Conservation (phyloP, 2,113 vertebrate genomes). For the Oncorhynchus clarkii region DNA sequence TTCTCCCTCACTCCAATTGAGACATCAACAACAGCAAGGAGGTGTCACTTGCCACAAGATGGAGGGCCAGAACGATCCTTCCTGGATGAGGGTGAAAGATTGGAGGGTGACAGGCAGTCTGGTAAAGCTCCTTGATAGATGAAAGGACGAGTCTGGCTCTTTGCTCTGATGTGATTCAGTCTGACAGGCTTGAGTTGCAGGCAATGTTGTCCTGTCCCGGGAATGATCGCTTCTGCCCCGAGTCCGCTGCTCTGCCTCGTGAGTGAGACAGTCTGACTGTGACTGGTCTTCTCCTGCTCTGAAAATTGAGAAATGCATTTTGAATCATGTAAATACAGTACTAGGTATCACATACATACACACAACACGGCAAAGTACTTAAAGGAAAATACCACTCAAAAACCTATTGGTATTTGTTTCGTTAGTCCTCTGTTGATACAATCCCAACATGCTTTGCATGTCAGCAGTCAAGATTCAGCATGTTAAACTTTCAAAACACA, state of each 20-base stretch:
- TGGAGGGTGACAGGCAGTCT: conserved; percentile 43
- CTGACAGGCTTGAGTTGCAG: conserved; percentile 12
- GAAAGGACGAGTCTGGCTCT: conserved; percentile 34
- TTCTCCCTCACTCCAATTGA: conserved; percentile 58
- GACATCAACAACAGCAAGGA: conserved; percentile 52
- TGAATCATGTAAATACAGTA: too few relatives aligned
- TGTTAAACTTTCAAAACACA: too few relatives aligned
- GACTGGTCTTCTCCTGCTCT: background rate
- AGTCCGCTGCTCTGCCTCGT: background rate
- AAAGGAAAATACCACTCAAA: too few relatives aligned
- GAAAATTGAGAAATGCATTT: background rate
- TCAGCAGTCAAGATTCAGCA: too few relatives aligned
- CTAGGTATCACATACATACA: background rate
- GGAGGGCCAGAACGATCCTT: conserved; percentile 44
- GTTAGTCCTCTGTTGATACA: too few relatives aligned
- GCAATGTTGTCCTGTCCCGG: background rate
- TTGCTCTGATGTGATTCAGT: conserved; percentile 13
- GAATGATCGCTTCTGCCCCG: conserved; percentile 1
- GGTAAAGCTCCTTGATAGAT: conserved; percentile 60
- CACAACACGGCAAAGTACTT: background rate
- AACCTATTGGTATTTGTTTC: too few relatives aligned
- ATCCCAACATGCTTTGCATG: too few relatives aligned
- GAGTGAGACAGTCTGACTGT: background rate
- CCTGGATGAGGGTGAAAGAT: conserved; percentile 55
- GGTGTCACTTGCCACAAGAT: conserved; percentile 45